Conservation (phyloP, 2,797 vertebrate genomes). For the Melanogrammus aeglefinus region DNA sequence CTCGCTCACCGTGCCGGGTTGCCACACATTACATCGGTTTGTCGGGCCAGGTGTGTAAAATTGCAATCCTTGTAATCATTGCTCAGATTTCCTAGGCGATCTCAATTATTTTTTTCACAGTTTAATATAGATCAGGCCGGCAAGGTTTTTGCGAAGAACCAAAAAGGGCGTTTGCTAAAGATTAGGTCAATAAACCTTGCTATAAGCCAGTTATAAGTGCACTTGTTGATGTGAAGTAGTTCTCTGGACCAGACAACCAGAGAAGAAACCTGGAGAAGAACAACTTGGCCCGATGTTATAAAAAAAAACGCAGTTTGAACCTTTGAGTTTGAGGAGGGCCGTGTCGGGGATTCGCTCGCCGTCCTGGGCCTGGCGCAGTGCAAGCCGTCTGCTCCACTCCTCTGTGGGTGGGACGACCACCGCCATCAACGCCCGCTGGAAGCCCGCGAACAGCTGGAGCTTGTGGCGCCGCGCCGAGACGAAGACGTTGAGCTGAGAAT, state of each 20-base stretch:
- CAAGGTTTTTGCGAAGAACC: not conserved
- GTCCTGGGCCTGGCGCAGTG: constrained; percentile 63
- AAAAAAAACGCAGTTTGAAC: constrained; percentile 50
- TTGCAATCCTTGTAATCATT: not conserved
- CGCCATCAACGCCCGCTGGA: constrained; percentile 71
- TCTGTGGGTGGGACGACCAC: constrained; percentile 80
- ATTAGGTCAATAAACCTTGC: not conserved
- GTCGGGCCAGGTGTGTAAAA: not conserved
- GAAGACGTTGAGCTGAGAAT: constrained; percentile 82
- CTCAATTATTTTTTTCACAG: not conserved
- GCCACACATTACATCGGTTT: too few relatives aligned
- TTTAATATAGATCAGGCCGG: not conserved
- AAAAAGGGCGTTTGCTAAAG: not conserved
- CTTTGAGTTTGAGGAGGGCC: constrained; percentile 87
- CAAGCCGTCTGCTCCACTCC: constrained; percentile 82
- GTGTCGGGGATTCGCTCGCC: constrained; percentile 79
- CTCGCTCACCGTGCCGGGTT: too few relatives aligned
- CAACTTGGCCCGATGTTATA: not conserved
- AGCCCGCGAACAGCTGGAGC: constrained; percentile 80
- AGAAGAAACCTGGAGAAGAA: not conserved
- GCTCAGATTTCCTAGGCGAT: not conserved
- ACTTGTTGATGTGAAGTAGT: not conserved
- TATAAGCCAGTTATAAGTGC: not conserved
- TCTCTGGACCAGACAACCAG: not conserved
- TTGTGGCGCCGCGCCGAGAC: constrained; percentile 86